A percentile compares a stretch with the other conserved stretches of the same genome.
phyloP scores from a whole-genome alignment of 2,797 vertebrate species.

The Trachurus trachurus region DNA sequence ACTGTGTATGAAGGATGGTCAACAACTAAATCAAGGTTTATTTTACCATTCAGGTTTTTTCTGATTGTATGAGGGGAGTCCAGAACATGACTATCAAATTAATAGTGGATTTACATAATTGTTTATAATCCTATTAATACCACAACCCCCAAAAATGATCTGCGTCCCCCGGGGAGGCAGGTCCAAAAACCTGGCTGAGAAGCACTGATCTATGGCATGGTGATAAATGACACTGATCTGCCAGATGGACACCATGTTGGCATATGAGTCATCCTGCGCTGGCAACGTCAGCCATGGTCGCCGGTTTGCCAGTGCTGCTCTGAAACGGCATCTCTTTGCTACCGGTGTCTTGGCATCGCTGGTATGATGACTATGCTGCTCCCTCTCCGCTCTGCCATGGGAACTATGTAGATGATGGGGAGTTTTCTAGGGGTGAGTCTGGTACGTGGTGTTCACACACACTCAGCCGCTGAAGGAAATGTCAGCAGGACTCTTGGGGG shows the following conservation, averaged over 20 bases:
- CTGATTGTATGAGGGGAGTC: neutral
- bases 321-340: conserved; percentile 31
- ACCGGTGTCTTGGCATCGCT: conserved; percentile 69
- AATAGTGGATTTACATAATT: neutral
- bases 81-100: neutral
- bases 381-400: conserved; percentile 58
- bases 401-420: conserved; percentile 69
- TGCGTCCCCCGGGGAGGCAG: conserved; percentile 6
- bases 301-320: conserved; percentile 13
- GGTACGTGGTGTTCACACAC: conserved; percentile 72
- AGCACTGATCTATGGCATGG: conserved; percentile 49
- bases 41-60: neutral
- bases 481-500: conserved; percentile 75
- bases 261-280: conserved; percentile 36
- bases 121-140: conserved; percentile 18
- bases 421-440: conserved; percentile 69
- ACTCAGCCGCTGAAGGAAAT: conserved; percentile 79
- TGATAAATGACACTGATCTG: conserved; percentile 57
- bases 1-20: conserved; percentile 3
- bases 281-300: conserved; percentile 34
- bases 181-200: conserved; percentile 27
- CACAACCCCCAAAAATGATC: conserved; percentile 7
- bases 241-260: conserved; percentile 55
- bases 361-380: conserved; percentile 56
- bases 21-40: neutral